phyloP scores from a whole-genome alignment of 2,113 vertebrate species.

The Indicator indicator region DNA sequence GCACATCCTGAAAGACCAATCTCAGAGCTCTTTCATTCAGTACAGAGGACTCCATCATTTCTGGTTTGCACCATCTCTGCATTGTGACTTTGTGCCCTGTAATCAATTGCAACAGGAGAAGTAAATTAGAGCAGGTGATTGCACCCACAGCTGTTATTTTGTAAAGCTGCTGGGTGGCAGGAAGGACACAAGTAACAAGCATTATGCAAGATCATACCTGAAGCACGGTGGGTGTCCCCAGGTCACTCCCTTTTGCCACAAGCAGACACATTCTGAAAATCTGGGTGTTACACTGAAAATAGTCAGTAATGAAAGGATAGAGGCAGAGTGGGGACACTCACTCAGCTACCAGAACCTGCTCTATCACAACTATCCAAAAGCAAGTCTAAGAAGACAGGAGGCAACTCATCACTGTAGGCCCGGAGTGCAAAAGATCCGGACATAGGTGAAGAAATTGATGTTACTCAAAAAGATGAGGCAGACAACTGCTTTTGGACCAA shows the following conservation, averaged over 20 bases:
- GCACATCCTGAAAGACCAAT: background rate
- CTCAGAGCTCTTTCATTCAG: background rate
- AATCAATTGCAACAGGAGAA: slow-evolving; percentile 4
- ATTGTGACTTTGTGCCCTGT: background rate
- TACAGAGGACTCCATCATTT: background rate
- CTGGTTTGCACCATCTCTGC: background rate
- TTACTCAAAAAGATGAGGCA: background rate
- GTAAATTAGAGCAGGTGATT: slow-evolving; percentile 28
- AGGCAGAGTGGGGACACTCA: background rate
- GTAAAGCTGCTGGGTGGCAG: background rate
- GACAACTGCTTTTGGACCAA: background rate
- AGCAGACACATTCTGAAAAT: background rate
- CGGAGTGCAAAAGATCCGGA: background rate
- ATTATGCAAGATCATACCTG: slow-evolving; percentile 3
- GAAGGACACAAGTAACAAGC: background rate
- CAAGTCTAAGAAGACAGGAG: background rate
- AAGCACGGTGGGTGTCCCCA: background rate
- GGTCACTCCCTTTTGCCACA: background rate
- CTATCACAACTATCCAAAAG: background rate
- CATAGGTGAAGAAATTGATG: background rate
- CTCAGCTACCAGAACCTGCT: background rate
- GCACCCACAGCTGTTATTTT: background rate
- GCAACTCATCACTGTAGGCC: background rate
- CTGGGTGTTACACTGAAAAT: background rate
- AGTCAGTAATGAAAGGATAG: background rate